phyloP scores from a whole-genome alignment of 2,888 invertebrate species.

The Dichetophora obliterata region DNA sequence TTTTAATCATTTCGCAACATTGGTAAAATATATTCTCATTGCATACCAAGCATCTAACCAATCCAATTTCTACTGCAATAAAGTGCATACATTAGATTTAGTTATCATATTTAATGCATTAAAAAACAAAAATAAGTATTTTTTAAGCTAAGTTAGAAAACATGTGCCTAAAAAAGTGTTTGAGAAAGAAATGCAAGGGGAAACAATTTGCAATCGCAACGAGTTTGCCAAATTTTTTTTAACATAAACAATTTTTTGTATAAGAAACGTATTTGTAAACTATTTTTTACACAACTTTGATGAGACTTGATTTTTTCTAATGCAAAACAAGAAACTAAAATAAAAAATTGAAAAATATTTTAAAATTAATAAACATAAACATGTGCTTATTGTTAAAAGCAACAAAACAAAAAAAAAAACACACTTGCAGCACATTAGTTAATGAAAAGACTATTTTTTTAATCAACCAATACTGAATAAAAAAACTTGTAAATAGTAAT shows the following conservation, averaged over 20 bases:
- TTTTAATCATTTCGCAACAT: no score
- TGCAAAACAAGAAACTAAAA: conserved; percentile 12
- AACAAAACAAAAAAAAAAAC: conserved; percentile 43
- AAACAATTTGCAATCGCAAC: conserved; percentile 34
- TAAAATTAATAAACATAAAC: conserved; percentile 26
- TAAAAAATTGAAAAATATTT: conserved; percentile 43
- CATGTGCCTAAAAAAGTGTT: conserved; percentile 59
- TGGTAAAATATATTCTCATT: conserved; percentile 9
- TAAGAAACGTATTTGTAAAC: conserved; percentile 37
- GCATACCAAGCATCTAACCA: conserved; percentile 19
- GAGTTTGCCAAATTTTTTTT: conserved; percentile 41
- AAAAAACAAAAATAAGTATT: conserved; percentile 37
- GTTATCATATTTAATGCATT: not conserved
- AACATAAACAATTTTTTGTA: conserved; percentile 19
- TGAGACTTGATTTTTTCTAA: conserved; percentile 38
- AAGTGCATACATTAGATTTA: not conserved
- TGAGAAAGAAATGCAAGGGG: conserved; percentile 18
- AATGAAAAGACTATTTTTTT: conserved; percentile 34
- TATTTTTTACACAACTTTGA: conserved; percentile 37
- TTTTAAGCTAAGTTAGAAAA: conserved; percentile 50
- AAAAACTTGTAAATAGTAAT: conserved; percentile 4
- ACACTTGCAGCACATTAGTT: conserved; percentile 17
- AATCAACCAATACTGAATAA: conserved; percentile 4
- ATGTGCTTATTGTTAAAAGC: not conserved
- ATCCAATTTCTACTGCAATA: not conserved